Base-by-base conservation (phyloP, 2,797 vertebrate genomes). In the Tadarida brasiliensis region DNA sequence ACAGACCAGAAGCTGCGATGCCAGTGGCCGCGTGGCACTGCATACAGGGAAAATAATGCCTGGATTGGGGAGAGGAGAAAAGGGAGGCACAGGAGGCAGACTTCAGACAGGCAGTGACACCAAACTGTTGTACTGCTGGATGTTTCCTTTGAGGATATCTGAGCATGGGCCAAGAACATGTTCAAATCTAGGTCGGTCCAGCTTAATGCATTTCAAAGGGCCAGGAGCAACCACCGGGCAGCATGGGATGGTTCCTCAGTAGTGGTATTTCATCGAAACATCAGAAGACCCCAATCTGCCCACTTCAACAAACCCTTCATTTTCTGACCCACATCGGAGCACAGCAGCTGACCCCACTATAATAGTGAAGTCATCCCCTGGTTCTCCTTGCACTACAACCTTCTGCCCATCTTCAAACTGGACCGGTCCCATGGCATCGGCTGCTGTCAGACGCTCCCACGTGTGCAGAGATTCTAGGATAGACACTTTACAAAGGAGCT, bases 121-220 rank as follows among this genome's bases (percentile, higher is more conserved):
- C n/a, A 99, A 99, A 99, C 99, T 99, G 99, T 99, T 99, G 99
- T 99, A 99, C 99, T 99, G 99, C 98, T 99, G 99, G 98, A 99
- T 99, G 99, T 99, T 99, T 87, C 99, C 98, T 97, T 99, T 99
- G 96, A 99, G 99, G 97, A 99, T 99, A 98, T 99, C 99, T 0
- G 99, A 99, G 98, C 99, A 99, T 1, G 99, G 99, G 2, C 99
- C 99, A 93, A 99, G 99, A 76, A 99, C 99, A 0, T 99, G 99
- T 95, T 99, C 99, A 39, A 99, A 99, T 28, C 99, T 99, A 76
- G 99, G 99, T 92, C 99, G 99, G 98, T 99, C 99, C 26, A 99
- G 99, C 98, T 99, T 99, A 16, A 99, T 99, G 1, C 99, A 99
- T 97, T 99, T 99, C 98, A 99, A 98, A 11, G 99, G 99, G 6